Evolutionary conservation across 2,888 invertebrate species (phyloP), one percentile per base, ranked within the genome.

Genomic region (Slavum lentiscoides): DNA sequence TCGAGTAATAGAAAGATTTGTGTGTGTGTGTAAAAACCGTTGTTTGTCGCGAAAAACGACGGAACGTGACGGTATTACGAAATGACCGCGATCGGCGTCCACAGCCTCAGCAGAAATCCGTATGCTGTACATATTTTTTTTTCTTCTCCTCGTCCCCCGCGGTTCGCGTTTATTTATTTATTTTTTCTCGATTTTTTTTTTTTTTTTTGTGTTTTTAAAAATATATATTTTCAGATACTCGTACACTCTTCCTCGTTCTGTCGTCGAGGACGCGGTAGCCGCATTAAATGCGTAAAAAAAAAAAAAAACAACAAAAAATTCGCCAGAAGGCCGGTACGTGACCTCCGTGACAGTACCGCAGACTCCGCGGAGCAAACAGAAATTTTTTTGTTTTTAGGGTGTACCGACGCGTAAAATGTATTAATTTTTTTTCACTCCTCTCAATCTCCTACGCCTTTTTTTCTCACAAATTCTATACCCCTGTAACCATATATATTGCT

Each of bases 31-130:
- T n/a, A 59, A 75, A 67, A 75, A 59, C 49, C 49, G 58, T 68
- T 76, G 75, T 76, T 76, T 76, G 75, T 59, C 39, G 9, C 68
- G 67, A 76, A 76, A 76, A 76, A 67, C 75, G 75, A 30, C 59
- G 30, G 30, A 59, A 76, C 75, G 75, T 68, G 75, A 67, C 67
- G 7, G 43, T 75, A 75, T 75, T 68, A 68, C 59, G 8, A 59
- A 68, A 76, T 68, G 75, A 76, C 66, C 74, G 39, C 39, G 53
- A 53, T 30, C 30, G 43, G 9, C 7, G 9, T 11, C 13, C 49
- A n/a, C n/a, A n/a, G 11, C 13, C 49, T n/a, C n/a, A n/a, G 74
- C 30, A 37, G 11, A 70, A 59, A 76, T 30, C 59, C 39, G 64
- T 64, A 55, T 64, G n/a, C n/a, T 30, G 30, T 30, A 30, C 30